Evolutionary conservation across 2,888 invertebrate species (phyloP).

Genomic region (Argyra leucocephala): DNA sequence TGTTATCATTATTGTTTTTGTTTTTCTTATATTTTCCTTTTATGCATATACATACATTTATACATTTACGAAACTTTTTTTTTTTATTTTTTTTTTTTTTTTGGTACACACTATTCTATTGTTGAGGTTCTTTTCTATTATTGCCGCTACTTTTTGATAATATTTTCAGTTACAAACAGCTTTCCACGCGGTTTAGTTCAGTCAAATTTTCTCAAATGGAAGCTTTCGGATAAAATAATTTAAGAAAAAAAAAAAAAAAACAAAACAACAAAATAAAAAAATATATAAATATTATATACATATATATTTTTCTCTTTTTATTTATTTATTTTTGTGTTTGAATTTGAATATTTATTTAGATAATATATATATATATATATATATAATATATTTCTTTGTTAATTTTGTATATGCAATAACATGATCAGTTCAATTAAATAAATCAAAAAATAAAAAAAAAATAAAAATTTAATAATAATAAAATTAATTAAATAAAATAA

Average conservation of each 20-base stretch:
- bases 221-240: neutral
- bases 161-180: constrained; percentile 8
- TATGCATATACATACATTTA: too few relatives aligned
- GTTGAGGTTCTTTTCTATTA: neutral
- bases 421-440: neutral
- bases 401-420: neutral
- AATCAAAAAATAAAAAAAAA: neutral
- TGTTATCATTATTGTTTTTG: too few relatives aligned
- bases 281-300: neutral
- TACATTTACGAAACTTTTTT: neutral
- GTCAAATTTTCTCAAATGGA: neutral
- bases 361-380: too few relatives aligned
- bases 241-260: neutral
- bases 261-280: neutral
- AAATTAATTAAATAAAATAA: neutral
- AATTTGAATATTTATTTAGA: neutral
- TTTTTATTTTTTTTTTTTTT: neutral
- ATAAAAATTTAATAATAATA: neutral
- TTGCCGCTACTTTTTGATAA: constrained; percentile 7
- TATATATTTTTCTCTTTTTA: neutral
- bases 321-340: neutral
- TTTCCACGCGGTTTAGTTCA: constrained; percentile 9
- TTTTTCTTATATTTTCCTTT: too few relatives aligned
- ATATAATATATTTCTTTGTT: too few relatives aligned
- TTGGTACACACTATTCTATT: neutral